Evolutionary conservation across 2,797 vertebrate species (phyloP), one percentile per base, ranked within the genome.

Genomic region (Leuciscus waleckii): DNA sequence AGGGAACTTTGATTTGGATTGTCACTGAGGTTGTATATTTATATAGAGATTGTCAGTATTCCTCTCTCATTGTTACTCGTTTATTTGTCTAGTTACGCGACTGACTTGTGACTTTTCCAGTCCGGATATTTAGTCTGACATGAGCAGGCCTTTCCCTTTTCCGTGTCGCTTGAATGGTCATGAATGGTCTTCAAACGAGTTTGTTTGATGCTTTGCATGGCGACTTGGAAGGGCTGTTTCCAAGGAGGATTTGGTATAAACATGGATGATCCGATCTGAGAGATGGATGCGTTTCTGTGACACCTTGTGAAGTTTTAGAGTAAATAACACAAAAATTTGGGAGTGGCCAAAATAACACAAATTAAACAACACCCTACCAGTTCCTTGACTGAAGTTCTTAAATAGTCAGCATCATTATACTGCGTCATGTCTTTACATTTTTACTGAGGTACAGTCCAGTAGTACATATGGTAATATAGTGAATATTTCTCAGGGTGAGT

Each of bases 91-190:
- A 90, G 82, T 82, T 90, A 86, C 79, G 90, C 92, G 90, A 92
- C 90, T 84, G 61, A 78, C 90, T 92, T 49, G 91, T 91, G 91
- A 91, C 92, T 86, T 91, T 92, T 74, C 71, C 79, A 79, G 79
- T 82, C 90, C 94, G 94, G 93, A 96, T 95, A 95, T 95, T 95
- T 95, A 92, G 93, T 94, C 93, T 94, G 88, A 93, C 90, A 90
- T 88, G 83, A 88, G n/a, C 87, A 86, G 87, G 68, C 92, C 88
- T 89, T 93, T 92, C 76, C 92, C 88, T 88, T 92, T 90, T 87
- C 90, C 86, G 89, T 87, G 88, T 82, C 75, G 77, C 84, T 90
- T 87, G 23, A 90, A 65, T 88, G 81, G 78, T 87, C 81, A 83
- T 87, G 76, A 90, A 88, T 93, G 84, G 76, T 74, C 87, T 91